A percentile compares a stretch with the other conserved stretches of the same genome.
Evolutionary conservation across 2,888 invertebrate species (phyloP).

Genomic region (Eupithecia exiguata): DNA sequence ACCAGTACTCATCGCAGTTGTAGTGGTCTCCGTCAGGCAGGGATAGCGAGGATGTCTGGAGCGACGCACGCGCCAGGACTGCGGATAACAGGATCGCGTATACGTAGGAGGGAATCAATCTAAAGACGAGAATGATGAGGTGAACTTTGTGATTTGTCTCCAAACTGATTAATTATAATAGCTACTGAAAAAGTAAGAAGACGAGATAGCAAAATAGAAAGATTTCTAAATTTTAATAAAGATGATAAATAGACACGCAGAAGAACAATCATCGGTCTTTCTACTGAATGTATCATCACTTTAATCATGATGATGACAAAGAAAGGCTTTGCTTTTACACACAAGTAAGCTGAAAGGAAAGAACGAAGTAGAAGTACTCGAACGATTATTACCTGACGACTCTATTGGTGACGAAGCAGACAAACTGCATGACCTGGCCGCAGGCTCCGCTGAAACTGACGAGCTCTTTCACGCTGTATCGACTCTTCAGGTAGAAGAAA

Average conservation of each 20-base stretch:
- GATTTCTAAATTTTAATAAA: background rate
- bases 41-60: slow-evolving; percentile 65
- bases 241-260: background rate
- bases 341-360: background rate
- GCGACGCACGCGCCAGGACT: slow-evolving; percentile 60
- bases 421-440: slow-evolving; percentile 78
- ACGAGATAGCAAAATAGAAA: background rate
- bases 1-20: slow-evolving; percentile 85
- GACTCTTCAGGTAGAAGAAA: slow-evolving; percentile 83
- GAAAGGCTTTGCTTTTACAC: background rate
- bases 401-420: slow-evolving; percentile 81
- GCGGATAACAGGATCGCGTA: slow-evolving; percentile 82
- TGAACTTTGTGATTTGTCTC: background rate
- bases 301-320: background rate
- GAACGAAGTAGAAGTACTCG: background rate
- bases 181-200: background rate
- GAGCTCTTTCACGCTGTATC: slow-evolving; percentile 74
- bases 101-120: slow-evolving; percentile 85
- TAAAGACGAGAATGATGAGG: slow-evolving; percentile 47
- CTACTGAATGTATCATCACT: background rate
- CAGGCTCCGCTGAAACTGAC: slow-evolving; percentile 73
- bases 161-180: background rate
- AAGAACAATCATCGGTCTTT: background rate
- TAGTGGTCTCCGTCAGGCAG: slow-evolving; percentile 82
- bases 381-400: slow-evolving; percentile 78